Evolutionary conservation across 2,797 vertebrate genomes (phyloP).

Genomic region (Channallabes apus): DNA sequence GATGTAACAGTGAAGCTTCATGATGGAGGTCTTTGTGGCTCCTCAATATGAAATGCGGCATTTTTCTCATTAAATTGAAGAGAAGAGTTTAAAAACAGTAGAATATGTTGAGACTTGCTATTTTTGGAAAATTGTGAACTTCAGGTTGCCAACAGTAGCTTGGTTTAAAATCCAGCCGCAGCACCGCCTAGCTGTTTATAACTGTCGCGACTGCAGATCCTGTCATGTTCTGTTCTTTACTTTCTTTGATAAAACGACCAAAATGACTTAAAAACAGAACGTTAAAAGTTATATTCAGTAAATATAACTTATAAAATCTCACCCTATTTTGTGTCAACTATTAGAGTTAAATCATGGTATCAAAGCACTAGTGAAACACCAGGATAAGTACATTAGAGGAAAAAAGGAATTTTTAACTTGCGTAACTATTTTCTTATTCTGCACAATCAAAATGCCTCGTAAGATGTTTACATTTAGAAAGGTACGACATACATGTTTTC

Average conservation of each 20-base stretch:
- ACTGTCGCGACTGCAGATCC: not conserved
- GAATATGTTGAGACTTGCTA: too few relatives aligned
- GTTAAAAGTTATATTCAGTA: too few relatives aligned
- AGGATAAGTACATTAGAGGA: too few relatives aligned
- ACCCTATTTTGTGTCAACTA: not conserved
- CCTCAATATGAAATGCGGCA: not conserved
- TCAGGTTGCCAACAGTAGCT: not conserved
- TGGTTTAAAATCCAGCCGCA: not conserved
- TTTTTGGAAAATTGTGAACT: too few relatives aligned
- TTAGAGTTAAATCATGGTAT: not conserved
- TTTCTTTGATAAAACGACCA: too few relatives aligned
- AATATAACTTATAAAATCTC: too few relatives aligned
- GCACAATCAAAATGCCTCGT: too few relatives aligned
- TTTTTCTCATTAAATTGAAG: not conserved
- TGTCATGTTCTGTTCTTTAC: too few relatives aligned
- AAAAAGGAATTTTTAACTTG: too few relatives aligned
- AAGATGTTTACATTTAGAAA: too few relatives aligned
- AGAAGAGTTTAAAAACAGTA: not conserved
- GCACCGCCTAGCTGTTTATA: not conserved
- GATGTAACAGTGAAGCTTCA: not conserved
- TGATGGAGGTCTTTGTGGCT: not conserved
- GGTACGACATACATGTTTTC: not conserved
- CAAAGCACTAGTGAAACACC: too few relatives aligned
- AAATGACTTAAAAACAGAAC: not conserved
- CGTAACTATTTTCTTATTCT: too few relatives aligned